Percentiles rank a stretch among this genome's conserved stretches.
phyloP scores from a whole-genome alignment of 2,113 vertebrate species.

The Colinus virginianus region DNA sequence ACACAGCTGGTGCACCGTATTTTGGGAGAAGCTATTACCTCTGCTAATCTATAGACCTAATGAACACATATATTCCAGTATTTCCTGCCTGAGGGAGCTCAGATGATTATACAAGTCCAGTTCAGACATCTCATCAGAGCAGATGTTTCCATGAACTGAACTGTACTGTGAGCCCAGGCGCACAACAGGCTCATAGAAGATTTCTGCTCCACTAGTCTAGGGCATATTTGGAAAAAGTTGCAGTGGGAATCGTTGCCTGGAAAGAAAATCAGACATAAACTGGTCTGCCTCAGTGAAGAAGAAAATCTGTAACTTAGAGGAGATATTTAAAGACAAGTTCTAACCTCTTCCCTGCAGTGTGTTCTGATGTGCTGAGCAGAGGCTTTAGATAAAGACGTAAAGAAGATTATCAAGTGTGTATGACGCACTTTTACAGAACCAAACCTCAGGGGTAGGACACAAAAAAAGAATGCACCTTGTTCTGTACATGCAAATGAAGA shows the following conservation, averaged over 20 bases:
- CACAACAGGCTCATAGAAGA: neutral
- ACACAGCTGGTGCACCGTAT: rapidly evolving
- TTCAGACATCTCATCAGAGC: neutral
- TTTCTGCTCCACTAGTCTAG: neutral
- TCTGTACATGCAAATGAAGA: conserved; percentile 17
- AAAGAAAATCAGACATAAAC: neutral
- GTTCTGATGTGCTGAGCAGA: neutral
- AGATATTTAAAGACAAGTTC: neutral
- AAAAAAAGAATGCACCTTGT: neutral
- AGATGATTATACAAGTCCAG: neutral
- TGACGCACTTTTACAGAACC: neutral
- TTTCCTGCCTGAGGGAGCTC: neutral
- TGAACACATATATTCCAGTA: neutral
- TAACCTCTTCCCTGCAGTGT: neutral
- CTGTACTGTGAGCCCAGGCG: neutral
- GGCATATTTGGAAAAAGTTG: neutral
- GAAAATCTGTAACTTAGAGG: neutral
- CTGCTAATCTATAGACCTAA: neutral
- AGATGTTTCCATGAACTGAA: neutral
- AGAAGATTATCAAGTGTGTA: neutral
- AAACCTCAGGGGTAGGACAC: neutral
- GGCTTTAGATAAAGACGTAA: conserved; percentile 1
- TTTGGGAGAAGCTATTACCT: neutral
- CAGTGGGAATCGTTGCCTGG: neutral
- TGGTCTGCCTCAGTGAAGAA: neutral